Evolutionary conservation across 1,140 invertebrate genomes (phyloP).

Genomic region (Brachionus sp.): DNA sequence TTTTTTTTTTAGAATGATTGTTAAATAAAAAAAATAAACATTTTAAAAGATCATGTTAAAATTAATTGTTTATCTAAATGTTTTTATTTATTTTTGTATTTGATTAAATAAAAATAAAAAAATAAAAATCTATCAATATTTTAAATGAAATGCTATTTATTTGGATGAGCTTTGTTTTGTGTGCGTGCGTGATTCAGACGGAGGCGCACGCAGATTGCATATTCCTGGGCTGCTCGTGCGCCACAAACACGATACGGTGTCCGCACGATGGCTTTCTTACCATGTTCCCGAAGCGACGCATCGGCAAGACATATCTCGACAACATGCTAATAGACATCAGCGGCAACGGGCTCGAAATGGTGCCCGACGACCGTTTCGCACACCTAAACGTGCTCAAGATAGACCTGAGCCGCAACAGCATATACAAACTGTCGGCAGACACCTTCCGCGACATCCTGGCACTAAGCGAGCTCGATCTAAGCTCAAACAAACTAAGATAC

Average conservation of each 20-base stretch:
- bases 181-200: not conserved
- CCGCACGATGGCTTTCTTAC: not conserved
- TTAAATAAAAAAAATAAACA: not conserved
- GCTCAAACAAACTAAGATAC: slow-evolving; percentile 8
- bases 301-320: not conserved
- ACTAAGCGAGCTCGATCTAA: slow-evolving; percentile 17
- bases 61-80: no score
- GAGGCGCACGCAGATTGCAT: not conserved
- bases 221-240: slow-evolving; percentile 12
- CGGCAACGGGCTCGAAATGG: not conserved
- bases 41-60: not conserved
- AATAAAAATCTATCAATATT: no score
- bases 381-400: not conserved
- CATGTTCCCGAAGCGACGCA: slow-evolving; percentile 28
- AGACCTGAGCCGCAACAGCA: slow-evolving; percentile 2
- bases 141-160: slow-evolving; percentile 11
- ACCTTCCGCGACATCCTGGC: slow-evolving; percentile 11
- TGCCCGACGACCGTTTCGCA: slow-evolving; percentile 29
- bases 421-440: slow-evolving; percentile 20
- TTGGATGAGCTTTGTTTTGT: not conserved
- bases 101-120: no score
- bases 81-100: no score
- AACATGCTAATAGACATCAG: slow-evolving; percentile 9
- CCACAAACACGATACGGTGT: slow-evolving; percentile 13
- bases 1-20: not conserved